Conservation (phyloP, 1,140 invertebrate species). For the Portunus trituberculatus region DNA sequence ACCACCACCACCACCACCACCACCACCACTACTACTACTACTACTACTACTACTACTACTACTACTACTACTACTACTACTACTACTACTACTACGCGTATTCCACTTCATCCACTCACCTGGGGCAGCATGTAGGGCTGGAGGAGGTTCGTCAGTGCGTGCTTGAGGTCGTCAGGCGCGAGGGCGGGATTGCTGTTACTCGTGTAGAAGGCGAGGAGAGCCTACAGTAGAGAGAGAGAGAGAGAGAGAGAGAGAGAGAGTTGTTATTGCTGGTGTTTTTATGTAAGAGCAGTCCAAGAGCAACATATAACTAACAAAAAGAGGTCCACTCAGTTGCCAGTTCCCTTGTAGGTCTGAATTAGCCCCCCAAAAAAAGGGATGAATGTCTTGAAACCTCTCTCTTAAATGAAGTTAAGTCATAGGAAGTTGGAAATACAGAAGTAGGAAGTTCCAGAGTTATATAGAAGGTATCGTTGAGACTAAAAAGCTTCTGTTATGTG, state of each 20-base stretch:
- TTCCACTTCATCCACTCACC: not conserved
- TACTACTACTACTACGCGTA: not conserved
- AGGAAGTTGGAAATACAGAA: no score
- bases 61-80: not conserved
- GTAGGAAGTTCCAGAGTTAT: no score
- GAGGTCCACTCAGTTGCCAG: no score
- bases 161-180: not conserved
- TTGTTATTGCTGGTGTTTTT: not conserved
- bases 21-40: not conserved
- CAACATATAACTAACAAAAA: no score
- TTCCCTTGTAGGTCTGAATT: no score
- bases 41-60: constrained; percentile 18
- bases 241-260: no score
- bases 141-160: constrained; percentile 18
- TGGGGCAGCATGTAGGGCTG: constrained; percentile 68
- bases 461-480: no score
- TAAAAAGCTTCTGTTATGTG: no score
- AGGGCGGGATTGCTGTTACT: constrained; percentile 4
- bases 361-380: no score
- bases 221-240: constrained; percentile 18
- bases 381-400: no score
- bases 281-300: no score
- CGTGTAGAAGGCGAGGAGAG: constrained; percentile 70
- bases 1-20: not conserved
- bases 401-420: no score